Evolutionary conservation across 2,113 vertebrate genomes (phyloP), one percentile per base, ranked within the genome.

Genomic region (Myodes glareolus): DNA sequence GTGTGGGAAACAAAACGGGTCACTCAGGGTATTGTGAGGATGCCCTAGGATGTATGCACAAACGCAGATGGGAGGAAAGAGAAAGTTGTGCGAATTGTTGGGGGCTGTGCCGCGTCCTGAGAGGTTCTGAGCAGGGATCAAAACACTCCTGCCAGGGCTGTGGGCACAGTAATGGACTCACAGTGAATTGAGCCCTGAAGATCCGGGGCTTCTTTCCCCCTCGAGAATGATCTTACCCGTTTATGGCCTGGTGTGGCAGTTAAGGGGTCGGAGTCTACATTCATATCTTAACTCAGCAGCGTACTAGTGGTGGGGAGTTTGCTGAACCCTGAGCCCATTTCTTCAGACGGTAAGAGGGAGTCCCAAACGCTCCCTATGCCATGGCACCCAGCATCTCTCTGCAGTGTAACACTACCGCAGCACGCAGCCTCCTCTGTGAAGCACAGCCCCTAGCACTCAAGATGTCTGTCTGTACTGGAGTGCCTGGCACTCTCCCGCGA

Each of bases 131-230:
- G 52, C 27, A 52, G 90, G 50, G 70, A 33, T 21, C 0, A 1
- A 17, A 7, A 5, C 1, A 1, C 61, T 67, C 2, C 2, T 7
- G 67, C 4, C 11, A 0, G 10, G 75, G 27, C 9, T 0, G 0
- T 80, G 67, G 58, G 61, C 9, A 9, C 12, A 7, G 3, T 1
- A 25, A 29, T 2, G 25, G 88, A n/a, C 7, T 29, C 2, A 1
- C 4, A 6, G 45, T 9, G 9, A 12, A 4, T 52, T 11, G 45
- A 63, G 3, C 76, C 55, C 47, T 11, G 75, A 25, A 75, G 47
- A 77, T 76, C 36, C 1, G 4, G 1, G 4, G 7, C 4, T 70
- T 2, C 2, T 85, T 42, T 5, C 61, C 31, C 33, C 45, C 45
- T 73, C 58, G n/a, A 50, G 63, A 42, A 47, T 4, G 7, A 31